These are phyloP conservation scores for Arenaria interpres DNA, from an alignment of 2,113 vertebrate species.

Conservation along the genomic window DNA sequence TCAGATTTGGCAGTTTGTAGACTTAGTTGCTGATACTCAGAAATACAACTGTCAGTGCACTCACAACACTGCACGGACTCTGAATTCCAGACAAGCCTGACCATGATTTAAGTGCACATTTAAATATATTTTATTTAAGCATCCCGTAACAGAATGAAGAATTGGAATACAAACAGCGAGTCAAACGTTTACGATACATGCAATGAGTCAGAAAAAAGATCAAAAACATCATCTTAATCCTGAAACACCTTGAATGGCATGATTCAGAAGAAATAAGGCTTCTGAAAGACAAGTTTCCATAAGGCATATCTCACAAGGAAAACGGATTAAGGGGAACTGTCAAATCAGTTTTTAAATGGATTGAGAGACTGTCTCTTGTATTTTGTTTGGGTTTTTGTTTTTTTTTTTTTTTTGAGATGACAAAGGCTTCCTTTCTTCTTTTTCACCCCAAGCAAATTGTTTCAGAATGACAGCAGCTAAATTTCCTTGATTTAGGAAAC, in stretches of 20 bases:
- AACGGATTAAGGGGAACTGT: neutral
- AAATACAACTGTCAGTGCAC: neutral
- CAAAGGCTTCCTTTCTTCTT: neutral
- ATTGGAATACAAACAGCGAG: neutral
- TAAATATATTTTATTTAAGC: neutral
- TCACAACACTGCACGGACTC: neutral
- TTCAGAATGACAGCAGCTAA: neutral
- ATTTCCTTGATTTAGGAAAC: neutral
- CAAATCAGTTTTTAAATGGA: neutral
- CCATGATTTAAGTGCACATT: neutral
- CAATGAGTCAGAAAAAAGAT: neutral
- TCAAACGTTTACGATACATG: neutral
- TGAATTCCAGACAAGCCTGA: neutral
- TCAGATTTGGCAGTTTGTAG: neutral
- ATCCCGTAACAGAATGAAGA: neutral
- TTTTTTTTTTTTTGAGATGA: neutral
- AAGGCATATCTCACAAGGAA: neutral
- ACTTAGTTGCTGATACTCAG: neutral
- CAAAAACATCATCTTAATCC: neutral
- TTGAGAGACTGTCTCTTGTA: neutral
- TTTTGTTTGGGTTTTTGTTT: neutral
- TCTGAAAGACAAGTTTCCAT: neutral
- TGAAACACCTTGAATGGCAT: neutral
- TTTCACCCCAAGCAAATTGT: neutral
- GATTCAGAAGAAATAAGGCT: neutral